Evolutionary conservation across 2,888 invertebrate species (phyloP).

Genomic region (Belgica antarctica): DNA sequence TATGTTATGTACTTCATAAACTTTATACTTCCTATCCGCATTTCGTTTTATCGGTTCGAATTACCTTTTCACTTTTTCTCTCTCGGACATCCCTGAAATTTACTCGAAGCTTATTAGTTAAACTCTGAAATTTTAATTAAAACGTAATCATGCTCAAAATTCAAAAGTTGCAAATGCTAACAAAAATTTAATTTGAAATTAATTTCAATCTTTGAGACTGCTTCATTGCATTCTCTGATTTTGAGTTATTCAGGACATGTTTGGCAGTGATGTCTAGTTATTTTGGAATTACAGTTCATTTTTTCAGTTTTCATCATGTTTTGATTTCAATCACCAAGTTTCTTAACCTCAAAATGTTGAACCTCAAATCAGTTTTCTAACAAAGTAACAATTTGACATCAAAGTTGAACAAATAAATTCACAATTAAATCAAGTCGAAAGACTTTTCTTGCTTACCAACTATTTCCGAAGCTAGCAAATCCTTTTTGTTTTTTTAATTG

Average conservation of each 20-base stretch:
- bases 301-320: too few relatives aligned
- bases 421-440: neutral
- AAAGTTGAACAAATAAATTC: neutral
- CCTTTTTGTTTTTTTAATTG: neutral
- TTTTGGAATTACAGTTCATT: too few relatives aligned
- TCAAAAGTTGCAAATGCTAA: too few relatives aligned
- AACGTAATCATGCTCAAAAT: neutral
- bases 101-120: neutral
- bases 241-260: too few relatives aligned
- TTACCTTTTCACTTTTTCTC: neutral
- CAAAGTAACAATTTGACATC: neutral
- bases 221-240: too few relatives aligned
- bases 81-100: neutral
- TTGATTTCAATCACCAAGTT: too few relatives aligned
- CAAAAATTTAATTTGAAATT: too few relatives aligned
- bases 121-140: neutral
- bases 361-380: neutral
- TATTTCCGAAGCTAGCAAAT: too few relatives aligned
- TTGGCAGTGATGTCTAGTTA: too few relatives aligned
- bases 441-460: neutral
- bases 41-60: neutral
- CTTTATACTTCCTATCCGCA: constrained; percentile 19
- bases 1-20: constrained; percentile 7
- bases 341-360: too few relatives aligned
- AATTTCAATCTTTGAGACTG: too few relatives aligned